These are phyloP conservation scores for Lacanobia oleracea DNA, from an alignment of 2,888 invertebrate species.

Conservation along the genomic window DNA sequence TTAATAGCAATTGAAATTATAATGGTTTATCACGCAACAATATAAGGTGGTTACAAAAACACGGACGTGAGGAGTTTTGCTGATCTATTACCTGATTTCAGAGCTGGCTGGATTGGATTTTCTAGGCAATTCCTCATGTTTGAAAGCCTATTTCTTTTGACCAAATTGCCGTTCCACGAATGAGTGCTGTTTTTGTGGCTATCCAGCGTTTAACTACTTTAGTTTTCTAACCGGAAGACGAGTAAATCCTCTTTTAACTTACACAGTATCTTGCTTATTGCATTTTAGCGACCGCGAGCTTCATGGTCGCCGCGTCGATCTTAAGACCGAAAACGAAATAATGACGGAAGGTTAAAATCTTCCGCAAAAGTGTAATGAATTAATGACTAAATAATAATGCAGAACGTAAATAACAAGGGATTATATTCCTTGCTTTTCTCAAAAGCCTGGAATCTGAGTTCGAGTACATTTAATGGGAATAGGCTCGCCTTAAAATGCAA, in stretches of 20 bases:
- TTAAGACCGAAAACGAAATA: slow-evolving; percentile 10
- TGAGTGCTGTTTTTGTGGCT: slow-evolving; percentile 14
- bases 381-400: not conserved
- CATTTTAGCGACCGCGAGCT: slow-evolving; percentile 1
- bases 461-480: not conserved
- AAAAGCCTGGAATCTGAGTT: not conserved
- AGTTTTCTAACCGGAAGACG: slow-evolving; percentile 9
- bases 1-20: slow-evolving; percentile 50
- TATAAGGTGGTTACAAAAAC: slow-evolving; percentile 53
- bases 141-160: slow-evolving; percentile 28
- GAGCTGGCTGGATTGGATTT: slow-evolving; percentile 38
- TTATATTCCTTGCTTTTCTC: not conserved
- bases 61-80: slow-evolving; percentile 45
- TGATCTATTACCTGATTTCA: slow-evolving; percentile 42
- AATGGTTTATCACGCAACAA: slow-evolving; percentile 56
- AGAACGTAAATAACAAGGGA: not conserved
- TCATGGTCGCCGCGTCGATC: slow-evolving; percentile 10
- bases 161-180: not conserved
- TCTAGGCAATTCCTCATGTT: slow-evolving; percentile 35
- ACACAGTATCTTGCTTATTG: not conserved
- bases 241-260: slow-evolving; percentile 2
- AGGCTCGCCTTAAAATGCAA: too few species aligned
- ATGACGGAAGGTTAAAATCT: slow-evolving; percentile 12
- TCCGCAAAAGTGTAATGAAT: not conserved
- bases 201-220: slow-evolving; percentile 5